Evolutionary conservation across 1,140 invertebrate species (phyloP).

Genomic region (Limonius californicus): DNA sequence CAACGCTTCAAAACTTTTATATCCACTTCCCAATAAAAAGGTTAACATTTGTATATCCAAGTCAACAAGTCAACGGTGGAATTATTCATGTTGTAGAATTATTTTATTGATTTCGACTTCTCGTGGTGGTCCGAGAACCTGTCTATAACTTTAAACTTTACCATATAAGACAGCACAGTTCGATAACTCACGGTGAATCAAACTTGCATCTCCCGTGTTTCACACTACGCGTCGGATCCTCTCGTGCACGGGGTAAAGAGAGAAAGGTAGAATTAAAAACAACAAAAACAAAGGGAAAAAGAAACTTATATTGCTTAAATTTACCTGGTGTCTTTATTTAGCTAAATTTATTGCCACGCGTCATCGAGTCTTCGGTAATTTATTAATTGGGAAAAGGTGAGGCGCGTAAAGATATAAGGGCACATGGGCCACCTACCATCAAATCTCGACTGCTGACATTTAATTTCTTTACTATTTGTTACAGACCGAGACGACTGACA

Average conservation of each 20-base stretch:
- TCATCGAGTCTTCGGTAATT: background rate
- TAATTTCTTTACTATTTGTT: too few species aligned
- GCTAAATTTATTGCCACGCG: background rate
- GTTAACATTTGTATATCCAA: constrained; percentile 13
- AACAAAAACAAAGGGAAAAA: background rate
- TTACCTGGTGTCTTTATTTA: constrained; percentile 3
- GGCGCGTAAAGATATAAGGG: too few species aligned
- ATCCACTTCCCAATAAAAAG: constrained; percentile 6
- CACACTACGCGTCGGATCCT: background rate
- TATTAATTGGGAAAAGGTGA: background rate
- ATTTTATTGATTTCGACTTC: constrained; percentile 14
- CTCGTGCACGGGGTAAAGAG: background rate
- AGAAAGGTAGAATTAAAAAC: background rate
- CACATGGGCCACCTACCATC: too few species aligned
- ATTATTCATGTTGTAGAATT: constrained; percentile 14
- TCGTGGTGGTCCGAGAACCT: constrained; percentile 11
- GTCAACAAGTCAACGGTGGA: constrained; percentile 13
- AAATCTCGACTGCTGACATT: too few species aligned
- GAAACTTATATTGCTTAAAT: background rate
- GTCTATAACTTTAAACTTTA: constrained; percentile 4
- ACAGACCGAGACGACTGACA: too few species aligned
- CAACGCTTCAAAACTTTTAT: background rate
- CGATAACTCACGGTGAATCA: constrained; percentile 12
- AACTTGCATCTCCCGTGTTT: background rate
- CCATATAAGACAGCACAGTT: background rate